Evolutionary conservation across 2,113 vertebrate genomes (phyloP).

Genomic region (Patagioenas fasciata): DNA sequence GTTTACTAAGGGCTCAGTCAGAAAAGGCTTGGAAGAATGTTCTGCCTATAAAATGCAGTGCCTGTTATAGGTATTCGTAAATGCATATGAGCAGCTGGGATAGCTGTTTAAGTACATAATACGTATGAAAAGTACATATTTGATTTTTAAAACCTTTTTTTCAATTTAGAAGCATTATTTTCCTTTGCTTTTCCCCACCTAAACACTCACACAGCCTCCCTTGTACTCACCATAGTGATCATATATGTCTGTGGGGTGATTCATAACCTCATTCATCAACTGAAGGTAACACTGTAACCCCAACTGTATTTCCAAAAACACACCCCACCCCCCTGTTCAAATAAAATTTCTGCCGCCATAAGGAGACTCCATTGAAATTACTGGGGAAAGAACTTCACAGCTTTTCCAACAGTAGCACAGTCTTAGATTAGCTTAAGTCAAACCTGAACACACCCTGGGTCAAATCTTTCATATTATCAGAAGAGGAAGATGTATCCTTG

Average conservation of each 20-base stretch:
- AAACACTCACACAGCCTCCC: background rate
- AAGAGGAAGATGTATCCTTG: background rate
- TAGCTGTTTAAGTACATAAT: background rate
- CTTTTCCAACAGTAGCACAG: background rate
- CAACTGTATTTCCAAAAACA: background rate
- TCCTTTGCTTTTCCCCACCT: background rate
- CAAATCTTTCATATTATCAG: background rate
- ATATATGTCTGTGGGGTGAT: background rate
- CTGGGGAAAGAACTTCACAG: background rate
- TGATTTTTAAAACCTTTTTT: background rate
- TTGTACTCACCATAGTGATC: background rate
- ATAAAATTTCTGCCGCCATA: background rate
- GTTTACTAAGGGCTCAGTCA: background rate
- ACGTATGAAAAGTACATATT: background rate
- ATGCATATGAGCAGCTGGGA: background rate
- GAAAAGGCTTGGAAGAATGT: background rate
- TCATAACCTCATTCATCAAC: background rate
- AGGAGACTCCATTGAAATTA: background rate
- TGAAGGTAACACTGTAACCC: background rate
- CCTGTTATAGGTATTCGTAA: background rate
- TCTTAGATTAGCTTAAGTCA: background rate
- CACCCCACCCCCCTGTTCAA: rapidly evolving
- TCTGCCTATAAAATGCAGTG: background rate
- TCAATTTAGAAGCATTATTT: background rate
- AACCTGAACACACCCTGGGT: background rate